Conservation (phyloP, 1,140 invertebrate species). For the Diprion similis region DNA sequence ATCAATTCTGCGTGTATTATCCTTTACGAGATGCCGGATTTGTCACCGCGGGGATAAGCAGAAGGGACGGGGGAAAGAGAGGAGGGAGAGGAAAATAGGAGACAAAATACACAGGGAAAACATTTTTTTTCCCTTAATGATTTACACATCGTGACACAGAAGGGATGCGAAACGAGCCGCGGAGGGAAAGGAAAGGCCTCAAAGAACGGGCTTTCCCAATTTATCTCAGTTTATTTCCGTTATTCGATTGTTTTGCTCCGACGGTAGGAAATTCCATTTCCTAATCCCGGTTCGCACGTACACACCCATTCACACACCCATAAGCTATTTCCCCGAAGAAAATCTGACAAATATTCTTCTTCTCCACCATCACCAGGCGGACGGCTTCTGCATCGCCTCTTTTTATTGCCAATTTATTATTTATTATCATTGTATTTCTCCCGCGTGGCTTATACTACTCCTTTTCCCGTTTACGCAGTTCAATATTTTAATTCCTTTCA, state of each 20-base stretch:
- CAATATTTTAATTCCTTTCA: no score
- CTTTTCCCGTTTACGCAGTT: no score
- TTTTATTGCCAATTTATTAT: slow-evolving; percentile 1
- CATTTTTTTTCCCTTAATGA: neutral
- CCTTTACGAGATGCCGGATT: no score
- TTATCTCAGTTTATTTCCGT: slow-evolving; percentile 17
- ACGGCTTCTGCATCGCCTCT: neutral
- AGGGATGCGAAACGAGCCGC: neutral
- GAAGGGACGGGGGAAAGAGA: neutral
- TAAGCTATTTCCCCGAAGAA: neutral
- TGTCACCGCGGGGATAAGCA: neutral
- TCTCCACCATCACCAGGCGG: no score
- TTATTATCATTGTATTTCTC: neutral
- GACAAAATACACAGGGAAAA: neutral
- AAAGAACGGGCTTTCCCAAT: slow-evolving; percentile 6
- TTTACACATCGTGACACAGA: neutral
- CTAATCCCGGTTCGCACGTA: slow-evolving; percentile 2
- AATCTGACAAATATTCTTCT: neutral
- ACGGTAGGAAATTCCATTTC: slow-evolving; percentile 14
- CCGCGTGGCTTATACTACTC: no score
- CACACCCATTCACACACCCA: neutral
- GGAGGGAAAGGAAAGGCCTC: neutral
- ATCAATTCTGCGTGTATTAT: no score
- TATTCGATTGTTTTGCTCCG: slow-evolving; percentile 15
- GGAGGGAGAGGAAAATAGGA: neutral